A percentile compares a stretch with the other conserved stretches of the same genome.
Evolutionary conservation across 1,140 invertebrate genomes (phyloP).

Genomic region (Drosophila pandora): DNA sequence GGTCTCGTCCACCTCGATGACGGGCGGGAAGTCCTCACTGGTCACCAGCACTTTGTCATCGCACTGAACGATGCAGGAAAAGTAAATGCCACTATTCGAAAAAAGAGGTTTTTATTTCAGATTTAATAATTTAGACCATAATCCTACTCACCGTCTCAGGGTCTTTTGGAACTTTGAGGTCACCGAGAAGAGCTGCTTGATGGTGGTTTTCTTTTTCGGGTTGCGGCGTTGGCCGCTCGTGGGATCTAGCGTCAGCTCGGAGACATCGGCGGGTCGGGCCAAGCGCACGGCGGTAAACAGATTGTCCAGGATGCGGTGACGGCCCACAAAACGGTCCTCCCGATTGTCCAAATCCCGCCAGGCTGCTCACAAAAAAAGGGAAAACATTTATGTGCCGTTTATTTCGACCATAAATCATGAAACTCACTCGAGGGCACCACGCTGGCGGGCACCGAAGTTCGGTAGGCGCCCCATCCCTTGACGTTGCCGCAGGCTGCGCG

Average conservation of each 20-base stretch:
- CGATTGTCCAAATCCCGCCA: conserved; percentile 92
- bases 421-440: conserved; percentile 95
- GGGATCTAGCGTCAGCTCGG: conserved; percentile 85
- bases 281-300: conserved; percentile 89
- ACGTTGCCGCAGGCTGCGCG: conserved; percentile 94
- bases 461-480: conserved; percentile 94
- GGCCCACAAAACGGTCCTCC: conserved; percentile 86
- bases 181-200: conserved; percentile 96
- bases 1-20: conserved; percentile 98
- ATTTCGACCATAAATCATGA: not conserved
- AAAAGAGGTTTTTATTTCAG: not conserved
- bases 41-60: conserved; percentile 98
- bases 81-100: conserved; percentile 91
- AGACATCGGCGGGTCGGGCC: conserved; percentile 87
- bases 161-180: conserved; percentile 98
- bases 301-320: conserved; percentile 89
- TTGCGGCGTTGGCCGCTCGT: conserved; percentile 86
- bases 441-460: conserved; percentile 90
- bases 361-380: conserved; percentile 83
- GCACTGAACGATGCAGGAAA: conserved; percentile 96
- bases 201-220: conserved; percentile 94
- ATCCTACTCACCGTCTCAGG: conserved; percentile 87
- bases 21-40: conserved; percentile 97
- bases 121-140: not conserved
- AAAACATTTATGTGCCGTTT: not conserved